Base-by-base conservation (phyloP, 1,140 invertebrate species). In the Lineus longissimus region DNA sequence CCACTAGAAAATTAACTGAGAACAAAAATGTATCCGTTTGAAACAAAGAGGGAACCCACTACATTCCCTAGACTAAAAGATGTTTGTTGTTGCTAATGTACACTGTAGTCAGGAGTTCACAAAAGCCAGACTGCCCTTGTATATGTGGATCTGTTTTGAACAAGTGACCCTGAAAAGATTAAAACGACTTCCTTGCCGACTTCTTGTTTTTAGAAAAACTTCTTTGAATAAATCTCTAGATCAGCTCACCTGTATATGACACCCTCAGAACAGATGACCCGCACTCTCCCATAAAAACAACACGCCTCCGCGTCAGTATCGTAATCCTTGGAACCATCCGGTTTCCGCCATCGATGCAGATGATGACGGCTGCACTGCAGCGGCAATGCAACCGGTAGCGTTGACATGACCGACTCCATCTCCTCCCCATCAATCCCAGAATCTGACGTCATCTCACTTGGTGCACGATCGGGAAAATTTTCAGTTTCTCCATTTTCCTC, bases 321-420 rank as follows among this genome's bases (percentile, higher is more conserved):
- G n/a, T 51, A 19, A 27, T 51, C 25, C n/a, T 19, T 27, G 25
- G 47, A 19, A n/a, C n/a, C n/a, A n/a, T 27, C 47, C 25, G 25
- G 9, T 23, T 9, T 19, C 47, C 47, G 47, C 67, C 65, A 66
- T 25, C 56, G 65, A 58, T 76, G 73, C 0, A 68, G 66, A 43
- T 76, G 71, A 41, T 70, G 71, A 9, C 63, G 66, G 13, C 69
- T 69, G 43, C 74, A 76, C n/a, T 63, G 70, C 31, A 74, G 54
- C 17, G 73, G 67, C 2, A 72, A 25, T 17, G 74, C 66, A 6
- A 31, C 19, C 1, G 73, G 68, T 23, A 73, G 47, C n/a, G n/a
- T 51, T n/a, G 47, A 7, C n/a, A 27, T 27, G 25, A 51, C 47
- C n/a, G 25, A 51, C 47, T 7, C 4, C 33, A 36, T 36, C 6